Percentiles rank a stretch among this genome's conserved stretches.
phyloP scores from a whole-genome alignment of 1,140 invertebrate genomes.

The Copidosoma floridanum region DNA sequence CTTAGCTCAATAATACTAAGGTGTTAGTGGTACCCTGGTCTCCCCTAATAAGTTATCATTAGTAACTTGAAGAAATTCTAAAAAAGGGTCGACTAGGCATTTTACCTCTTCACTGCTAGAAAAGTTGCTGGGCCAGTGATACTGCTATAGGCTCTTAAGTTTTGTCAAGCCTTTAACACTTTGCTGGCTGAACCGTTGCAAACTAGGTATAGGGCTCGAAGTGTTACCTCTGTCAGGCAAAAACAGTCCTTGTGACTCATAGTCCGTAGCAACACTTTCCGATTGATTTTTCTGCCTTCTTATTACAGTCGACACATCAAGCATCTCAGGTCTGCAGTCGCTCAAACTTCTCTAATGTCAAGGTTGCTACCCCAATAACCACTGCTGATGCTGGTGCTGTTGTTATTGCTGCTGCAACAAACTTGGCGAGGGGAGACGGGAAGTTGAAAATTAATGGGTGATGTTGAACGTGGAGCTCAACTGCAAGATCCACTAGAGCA shows the following conservation, averaged over 20 bases:
- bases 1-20: too few species aligned
- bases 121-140: constrained; percentile 59
- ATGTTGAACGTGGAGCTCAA: constrained; percentile 46
- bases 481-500: constrained; percentile 81
- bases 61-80: neutral
- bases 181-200: constrained; percentile 70
- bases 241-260: constrained; percentile 43
- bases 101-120: constrained; percentile 51
- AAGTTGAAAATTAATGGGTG: too few species aligned
- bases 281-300: constrained; percentile 51
- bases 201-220: constrained; percentile 78
- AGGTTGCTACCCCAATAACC: too few species aligned
- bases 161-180: constrained; percentile 81
- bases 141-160: constrained; percentile 69
- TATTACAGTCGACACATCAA: constrained; percentile 40
- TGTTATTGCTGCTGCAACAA: neutral
- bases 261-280: constrained; percentile 52
- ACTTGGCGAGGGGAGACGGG: too few species aligned
- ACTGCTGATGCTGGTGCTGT: constrained; percentile 42
- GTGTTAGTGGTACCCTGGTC: too few species aligned
- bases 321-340: constrained; percentile 51
- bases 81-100: too few species aligned
- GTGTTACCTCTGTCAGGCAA: constrained; percentile 64
- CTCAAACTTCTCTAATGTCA: constrained; percentile 53
- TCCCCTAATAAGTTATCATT: constrained; percentile 20